phyloP scores from a whole-genome alignment of 2,113 vertebrate genomes.

The Atlantisia rogersi region DNA sequence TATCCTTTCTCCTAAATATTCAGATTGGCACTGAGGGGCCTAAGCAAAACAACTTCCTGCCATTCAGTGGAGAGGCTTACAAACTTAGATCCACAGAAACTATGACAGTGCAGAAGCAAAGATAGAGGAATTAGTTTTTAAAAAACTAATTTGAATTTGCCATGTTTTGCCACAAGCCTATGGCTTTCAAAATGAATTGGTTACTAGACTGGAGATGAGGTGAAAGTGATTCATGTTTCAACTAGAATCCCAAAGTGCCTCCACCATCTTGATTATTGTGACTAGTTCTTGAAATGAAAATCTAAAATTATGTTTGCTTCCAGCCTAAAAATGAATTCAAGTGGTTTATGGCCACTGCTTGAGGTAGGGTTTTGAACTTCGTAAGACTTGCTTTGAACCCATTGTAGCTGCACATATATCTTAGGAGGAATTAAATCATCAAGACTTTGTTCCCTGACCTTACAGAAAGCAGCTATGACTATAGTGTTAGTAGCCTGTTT shows the following conservation, averaged over 20 bases:
- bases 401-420: neutral
- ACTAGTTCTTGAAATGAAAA: neutral
- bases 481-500: neutral
- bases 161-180: neutral
- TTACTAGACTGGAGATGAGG: neutral
- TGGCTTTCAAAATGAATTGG: neutral
- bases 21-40: neutral
- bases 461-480: neutral
- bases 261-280: neutral
- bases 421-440: neutral
- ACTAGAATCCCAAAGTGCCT: neutral
- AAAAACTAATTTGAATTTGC: neutral
- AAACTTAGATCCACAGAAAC: neutral
- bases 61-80: neutral
- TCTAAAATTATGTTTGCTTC: neutral
- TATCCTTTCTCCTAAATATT: neutral
- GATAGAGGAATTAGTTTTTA: neutral
- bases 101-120: neutral
- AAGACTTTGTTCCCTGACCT: neutral
- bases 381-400: neutral
- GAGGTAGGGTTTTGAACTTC: neutral
- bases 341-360: neutral
- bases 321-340: neutral
- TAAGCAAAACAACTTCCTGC: neutral
- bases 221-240: neutral